phyloP scores from a whole-genome alignment of 2,888 invertebrate genomes.

The Rhingia campestris region DNA sequence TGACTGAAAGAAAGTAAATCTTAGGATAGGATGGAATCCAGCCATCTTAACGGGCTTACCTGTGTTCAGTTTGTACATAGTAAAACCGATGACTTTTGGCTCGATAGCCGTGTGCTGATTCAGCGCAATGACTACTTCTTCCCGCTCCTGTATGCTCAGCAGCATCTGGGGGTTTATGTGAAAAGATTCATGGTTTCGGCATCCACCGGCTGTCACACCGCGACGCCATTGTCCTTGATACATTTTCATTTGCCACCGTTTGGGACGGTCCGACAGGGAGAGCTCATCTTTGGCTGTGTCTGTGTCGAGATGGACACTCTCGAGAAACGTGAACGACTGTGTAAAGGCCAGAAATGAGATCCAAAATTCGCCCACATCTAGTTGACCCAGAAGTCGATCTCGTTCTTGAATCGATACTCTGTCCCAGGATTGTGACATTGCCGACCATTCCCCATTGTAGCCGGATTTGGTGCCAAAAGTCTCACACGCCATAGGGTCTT shows the following conservation, averaged over 20 bases:
- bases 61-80: constrained; percentile 86
- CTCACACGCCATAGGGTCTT: constrained; percentile 86
- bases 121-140: constrained; percentile 92
- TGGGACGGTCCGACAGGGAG: constrained; percentile 88
- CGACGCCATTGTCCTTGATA: constrained; percentile 93
- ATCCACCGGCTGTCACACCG: constrained; percentile 95
- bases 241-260: constrained; percentile 93
- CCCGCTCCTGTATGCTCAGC: constrained; percentile 89
- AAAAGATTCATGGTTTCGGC: constrained; percentile 94
- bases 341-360: constrained; percentile 92
- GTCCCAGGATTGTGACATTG: constrained; percentile 89
- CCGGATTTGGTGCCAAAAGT: constrained; percentile 85
- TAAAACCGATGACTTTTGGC: constrained; percentile 96
- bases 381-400: constrained; percentile 87
- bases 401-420: constrained; percentile 89
- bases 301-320: constrained; percentile 92
- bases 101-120: constrained; percentile 96
- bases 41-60: constrained; percentile 73
- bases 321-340: constrained; percentile 91
- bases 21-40: constrained; percentile 6
- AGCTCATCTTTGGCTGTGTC: constrained; percentile 94
- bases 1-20: constrained; percentile 58
- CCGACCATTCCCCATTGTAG: constrained; percentile 88
- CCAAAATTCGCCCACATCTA: constrained; percentile 90
- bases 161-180: constrained; percentile 96